Conservation (phyloP, 2,888 invertebrate genomes). For the Luperina testacea region DNA sequence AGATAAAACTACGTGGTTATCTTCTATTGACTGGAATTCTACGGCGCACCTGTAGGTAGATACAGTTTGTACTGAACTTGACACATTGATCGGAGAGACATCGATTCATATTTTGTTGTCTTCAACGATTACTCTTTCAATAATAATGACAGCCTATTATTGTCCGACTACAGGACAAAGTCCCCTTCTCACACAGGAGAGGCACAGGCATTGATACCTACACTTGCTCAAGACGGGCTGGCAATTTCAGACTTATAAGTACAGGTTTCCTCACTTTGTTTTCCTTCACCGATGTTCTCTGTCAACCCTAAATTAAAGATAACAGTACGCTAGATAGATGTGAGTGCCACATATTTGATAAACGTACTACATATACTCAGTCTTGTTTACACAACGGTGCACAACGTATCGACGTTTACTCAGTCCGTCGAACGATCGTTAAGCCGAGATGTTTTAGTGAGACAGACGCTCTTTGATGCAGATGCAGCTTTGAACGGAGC, state of each 20-base stretch:
- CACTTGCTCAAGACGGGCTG: background rate
- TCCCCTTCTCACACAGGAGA: background rate
- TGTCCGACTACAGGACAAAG: background rate
- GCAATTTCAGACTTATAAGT: background rate
- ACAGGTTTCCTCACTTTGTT: background rate
- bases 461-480: constrained; percentile 46
- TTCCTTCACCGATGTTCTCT: background rate
- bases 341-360: constrained; percentile 24
- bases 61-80: constrained; percentile 27
- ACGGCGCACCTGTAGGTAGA: constrained; percentile 3
- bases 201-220: background rate
- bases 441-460: constrained; percentile 49
- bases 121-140: background rate
- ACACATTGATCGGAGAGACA: background rate
- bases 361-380: constrained; percentile 19
- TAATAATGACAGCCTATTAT: background rate
- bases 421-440: constrained; percentile 37
- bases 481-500: constrained; percentile 35
- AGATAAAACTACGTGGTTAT: constrained; percentile 33
- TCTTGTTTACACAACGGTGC: constrained; percentile 54
- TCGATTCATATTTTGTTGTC: background rate
- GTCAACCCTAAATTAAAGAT: constrained; percentile 38
- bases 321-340: constrained; percentile 34
- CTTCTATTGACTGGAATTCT: constrained; percentile 20
- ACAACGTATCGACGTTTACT: constrained; percentile 51